phyloP scores from a whole-genome alignment of 2,113 vertebrate genomes.

The Mustela nigripes region DNA sequence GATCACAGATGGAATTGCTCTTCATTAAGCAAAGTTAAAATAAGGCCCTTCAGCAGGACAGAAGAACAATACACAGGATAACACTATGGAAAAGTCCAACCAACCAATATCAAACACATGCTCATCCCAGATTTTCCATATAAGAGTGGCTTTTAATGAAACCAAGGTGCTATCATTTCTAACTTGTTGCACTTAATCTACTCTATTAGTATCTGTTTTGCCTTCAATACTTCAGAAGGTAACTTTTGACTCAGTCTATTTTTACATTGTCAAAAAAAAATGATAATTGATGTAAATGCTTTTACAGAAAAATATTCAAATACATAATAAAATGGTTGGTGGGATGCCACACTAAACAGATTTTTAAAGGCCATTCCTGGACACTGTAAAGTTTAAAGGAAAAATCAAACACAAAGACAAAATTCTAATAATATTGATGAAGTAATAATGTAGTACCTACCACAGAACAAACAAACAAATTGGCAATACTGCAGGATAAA shows the following conservation, averaged over 20 bases:
- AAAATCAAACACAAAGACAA: neutral
- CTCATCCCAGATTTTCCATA: neutral
- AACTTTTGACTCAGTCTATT: neutral
- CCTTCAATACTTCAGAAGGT: neutral
- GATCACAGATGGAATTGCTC: neutral
- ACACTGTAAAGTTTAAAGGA: neutral
- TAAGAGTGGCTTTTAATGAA: neutral
- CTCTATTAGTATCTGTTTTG: neutral
- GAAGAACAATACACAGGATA: neutral
- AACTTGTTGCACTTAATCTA: neutral
- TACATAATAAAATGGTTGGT: neutral
- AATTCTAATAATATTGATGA: neutral
- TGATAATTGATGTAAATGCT: neutral
- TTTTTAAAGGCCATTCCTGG: neutral
- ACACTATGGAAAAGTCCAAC: neutral
- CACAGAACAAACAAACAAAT: neutral
- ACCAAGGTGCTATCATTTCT: neutral
- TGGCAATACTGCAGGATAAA: neutral
- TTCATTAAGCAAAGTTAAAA: constrained; percentile 14
- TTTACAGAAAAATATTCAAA: neutral
- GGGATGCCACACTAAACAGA: neutral
- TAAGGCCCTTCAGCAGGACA: neutral
- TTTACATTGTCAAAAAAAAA: neutral
- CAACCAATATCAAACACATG: too few relatives aligned
- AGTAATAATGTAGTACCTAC: neutral